Evolutionary conservation across 2,888 invertebrate species (phyloP).

Genomic region (Alloscopus bannaensis): DNA sequence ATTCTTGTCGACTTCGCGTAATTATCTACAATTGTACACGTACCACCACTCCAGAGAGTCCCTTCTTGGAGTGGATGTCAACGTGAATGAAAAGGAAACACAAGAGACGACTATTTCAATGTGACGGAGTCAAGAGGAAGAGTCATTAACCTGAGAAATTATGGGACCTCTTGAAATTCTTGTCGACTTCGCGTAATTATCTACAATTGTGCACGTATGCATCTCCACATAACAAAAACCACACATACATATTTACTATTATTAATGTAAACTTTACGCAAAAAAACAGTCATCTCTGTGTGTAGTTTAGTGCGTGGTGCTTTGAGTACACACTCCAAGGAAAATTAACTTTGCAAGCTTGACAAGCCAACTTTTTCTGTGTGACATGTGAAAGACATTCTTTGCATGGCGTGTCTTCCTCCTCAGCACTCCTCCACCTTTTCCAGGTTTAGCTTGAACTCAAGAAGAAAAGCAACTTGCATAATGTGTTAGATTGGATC

Average conservation of each 20-base stretch:
- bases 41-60: constrained; percentile 4
- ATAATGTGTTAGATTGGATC: not conserved
- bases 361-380: constrained; percentile 3
- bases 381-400: constrained; percentile 5
- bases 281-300: not conserved
- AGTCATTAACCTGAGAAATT: constrained; percentile 20
- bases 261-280: constrained; percentile 10
- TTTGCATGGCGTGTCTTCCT: not conserved
- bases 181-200: constrained; percentile 12
- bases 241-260: not conserved
- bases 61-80: not conserved
- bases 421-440: constrained; percentile 17
- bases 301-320: no score
- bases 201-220: constrained; percentile 1
- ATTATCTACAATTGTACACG: no score
- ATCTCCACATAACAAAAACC: no score
- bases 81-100: no score
- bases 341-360: constrained; percentile 17
- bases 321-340: not conserved
- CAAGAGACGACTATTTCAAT: not conserved
- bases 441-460: no score
- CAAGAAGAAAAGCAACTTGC: no score
- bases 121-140: not conserved
- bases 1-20: no score
- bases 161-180: not conserved